Evolutionary conservation across 2,797 vertebrate genomes (phyloP).

Genomic region (Choloepus didactylus): DNA sequence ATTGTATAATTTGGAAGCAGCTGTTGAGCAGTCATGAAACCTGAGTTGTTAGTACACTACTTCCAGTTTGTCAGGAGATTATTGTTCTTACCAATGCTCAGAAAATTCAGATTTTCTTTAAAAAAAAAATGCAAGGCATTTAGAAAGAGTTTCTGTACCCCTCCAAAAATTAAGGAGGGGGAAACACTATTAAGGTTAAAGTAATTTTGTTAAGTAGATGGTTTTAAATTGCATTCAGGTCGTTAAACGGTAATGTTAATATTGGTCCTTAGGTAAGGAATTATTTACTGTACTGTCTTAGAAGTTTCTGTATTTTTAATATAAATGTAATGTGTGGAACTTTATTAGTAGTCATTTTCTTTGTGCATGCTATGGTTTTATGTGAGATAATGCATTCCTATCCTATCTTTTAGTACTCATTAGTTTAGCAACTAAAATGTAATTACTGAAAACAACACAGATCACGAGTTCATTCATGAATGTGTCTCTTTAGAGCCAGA

Average conservation of each 20-base stretch:
- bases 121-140: background rate
- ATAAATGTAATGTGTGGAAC: background rate
- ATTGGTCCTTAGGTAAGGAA: background rate
- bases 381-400: background rate
- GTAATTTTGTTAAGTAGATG: background rate
- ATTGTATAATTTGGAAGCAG: conserved; percentile 45
- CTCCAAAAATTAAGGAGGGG: background rate
- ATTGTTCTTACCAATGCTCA: background rate
- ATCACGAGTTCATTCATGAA: background rate
- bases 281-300: background rate
- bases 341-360: background rate
- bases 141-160: background rate
- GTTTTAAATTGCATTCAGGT: background rate
- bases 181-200: background rate
- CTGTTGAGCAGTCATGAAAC: background rate
- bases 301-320: background rate
- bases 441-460: background rate
- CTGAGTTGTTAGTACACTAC: background rate
- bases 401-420: background rate
- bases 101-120: conserved; percentile 3
- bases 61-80: background rate
- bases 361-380: background rate
- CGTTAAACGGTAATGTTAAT: background rate
- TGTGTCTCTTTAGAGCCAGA: background rate
- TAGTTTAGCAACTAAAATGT: conserved; percentile 13